Evolutionary conservation across 2,888 invertebrate species (phyloP).

Genomic region (Molanna angustata): DNA sequence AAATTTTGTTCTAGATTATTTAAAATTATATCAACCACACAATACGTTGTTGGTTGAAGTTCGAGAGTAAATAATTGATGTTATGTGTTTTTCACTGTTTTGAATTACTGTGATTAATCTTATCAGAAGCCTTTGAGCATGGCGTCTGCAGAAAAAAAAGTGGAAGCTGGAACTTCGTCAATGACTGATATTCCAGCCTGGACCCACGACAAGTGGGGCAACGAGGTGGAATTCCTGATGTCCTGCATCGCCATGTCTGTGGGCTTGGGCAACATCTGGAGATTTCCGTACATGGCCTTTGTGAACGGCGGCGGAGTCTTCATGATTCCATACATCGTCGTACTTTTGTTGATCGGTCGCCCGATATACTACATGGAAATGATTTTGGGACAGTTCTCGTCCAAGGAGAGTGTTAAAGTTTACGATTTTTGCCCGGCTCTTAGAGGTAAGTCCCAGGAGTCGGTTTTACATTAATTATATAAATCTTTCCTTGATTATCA

Average conservation of each 20-base stretch:
- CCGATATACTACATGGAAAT: not conserved
- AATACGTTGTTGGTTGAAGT: too few relatives aligned
- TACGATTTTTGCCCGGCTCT: not conserved
- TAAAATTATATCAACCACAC: too few relatives aligned
- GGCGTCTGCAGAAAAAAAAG: too few relatives aligned
- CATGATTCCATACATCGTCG: constrained; percentile 44
- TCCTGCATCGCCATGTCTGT: constrained; percentile 62
- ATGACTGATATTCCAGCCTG: too few relatives aligned
- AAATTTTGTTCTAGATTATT: too few relatives aligned
- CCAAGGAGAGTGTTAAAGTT: not conserved
- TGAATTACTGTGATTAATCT: too few relatives aligned
- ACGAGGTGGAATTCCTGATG: constrained; percentile 55
- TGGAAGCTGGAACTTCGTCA: too few relatives aligned
- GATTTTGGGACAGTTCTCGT: not conserved
- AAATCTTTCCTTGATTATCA: too few relatives aligned
- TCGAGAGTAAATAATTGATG: too few relatives aligned
- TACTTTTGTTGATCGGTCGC: not conserved
- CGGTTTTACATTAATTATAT: too few relatives aligned
- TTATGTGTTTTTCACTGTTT: too few relatives aligned
- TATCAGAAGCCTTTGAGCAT: too few relatives aligned
- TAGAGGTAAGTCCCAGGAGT: not conserved
- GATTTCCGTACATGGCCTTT: constrained; percentile 56
- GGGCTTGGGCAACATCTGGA: constrained; percentile 60
- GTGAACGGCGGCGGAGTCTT: constrained; percentile 53
- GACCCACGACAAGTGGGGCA: constrained; percentile 44